phyloP scores from a whole-genome alignment of 2,797 vertebrate species.

The Onychomys leucogaster region DNA sequence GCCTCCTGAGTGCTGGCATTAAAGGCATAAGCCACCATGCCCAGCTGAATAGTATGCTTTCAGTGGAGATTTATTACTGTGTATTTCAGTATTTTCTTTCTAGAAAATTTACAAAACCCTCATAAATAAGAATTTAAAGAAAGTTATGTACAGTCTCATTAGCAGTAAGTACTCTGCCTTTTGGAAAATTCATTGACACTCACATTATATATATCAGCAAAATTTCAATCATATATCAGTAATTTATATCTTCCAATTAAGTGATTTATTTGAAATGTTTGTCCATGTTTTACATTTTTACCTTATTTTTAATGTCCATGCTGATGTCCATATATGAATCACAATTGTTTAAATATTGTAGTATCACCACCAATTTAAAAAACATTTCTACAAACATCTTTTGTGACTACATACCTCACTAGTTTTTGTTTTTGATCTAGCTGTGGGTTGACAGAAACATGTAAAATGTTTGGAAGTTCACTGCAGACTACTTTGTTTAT shows the following conservation, averaged over 20 bases:
- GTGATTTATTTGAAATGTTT: conserved; percentile 42
- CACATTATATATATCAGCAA: neutral
- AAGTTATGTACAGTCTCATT: neutral
- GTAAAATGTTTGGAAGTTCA: neutral
- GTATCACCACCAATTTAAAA: neutral
- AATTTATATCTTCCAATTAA: neutral
- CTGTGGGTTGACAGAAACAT: neutral
- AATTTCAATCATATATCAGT: neutral
- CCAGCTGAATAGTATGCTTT: neutral
- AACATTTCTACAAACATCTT: neutral
- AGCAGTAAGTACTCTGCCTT: neutral
- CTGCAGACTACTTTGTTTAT: neutral
- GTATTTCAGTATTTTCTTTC: conserved; percentile 19
- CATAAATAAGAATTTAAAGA: conserved; percentile 42
- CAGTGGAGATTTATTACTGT: neutral
- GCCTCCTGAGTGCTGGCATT: neutral
- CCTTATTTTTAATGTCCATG: neutral
- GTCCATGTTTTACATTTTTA: neutral
- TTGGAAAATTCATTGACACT: neutral
- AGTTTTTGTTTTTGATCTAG: conserved; percentile 30
- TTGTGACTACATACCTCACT: neutral
- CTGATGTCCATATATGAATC: neutral
- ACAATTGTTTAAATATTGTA: neutral
- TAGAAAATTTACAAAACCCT: conserved; percentile 32
- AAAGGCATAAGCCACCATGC: neutral